Conservation (phyloP, 2,888 invertebrate genomes). For the Philereme vetulata region DNA sequence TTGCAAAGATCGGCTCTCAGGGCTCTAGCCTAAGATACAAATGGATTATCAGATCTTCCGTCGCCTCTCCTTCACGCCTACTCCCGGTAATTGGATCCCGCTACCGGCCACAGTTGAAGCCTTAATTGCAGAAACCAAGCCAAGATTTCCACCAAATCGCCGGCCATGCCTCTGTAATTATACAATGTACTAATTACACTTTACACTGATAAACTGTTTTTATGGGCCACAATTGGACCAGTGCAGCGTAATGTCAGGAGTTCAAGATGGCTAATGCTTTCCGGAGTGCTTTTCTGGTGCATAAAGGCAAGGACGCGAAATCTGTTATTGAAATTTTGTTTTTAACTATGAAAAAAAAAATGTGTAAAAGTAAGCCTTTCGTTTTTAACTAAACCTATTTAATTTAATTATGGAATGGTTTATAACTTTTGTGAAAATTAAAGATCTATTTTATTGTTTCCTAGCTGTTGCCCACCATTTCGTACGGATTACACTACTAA, state of each 20-base stretch:
- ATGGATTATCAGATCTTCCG: constrained; percentile 18
- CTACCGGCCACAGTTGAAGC: constrained; percentile 63
- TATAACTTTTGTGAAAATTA: too few species aligned
- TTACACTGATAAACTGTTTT: constrained; percentile 66
- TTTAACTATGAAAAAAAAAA: too few species aligned
- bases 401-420: too few species aligned
- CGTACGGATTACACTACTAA: too few species aligned
- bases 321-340: not conserved
- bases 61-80: constrained; percentile 43
- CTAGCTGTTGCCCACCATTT: too few species aligned
- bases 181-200: constrained; percentile 77
- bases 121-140: constrained; percentile 74
- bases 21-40: not conserved
- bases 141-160: constrained; percentile 73
- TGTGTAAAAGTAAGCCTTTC: too few species aligned
- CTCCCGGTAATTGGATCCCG: constrained; percentile 67
- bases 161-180: constrained; percentile 64
- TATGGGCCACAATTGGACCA: constrained; percentile 41
- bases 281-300: constrained; percentile 9
- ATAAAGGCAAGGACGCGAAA: not conserved
- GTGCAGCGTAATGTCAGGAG: constrained; percentile 9
- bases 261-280: constrained; percentile 12
- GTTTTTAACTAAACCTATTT: too few species aligned
- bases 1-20: not conserved
- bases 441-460: too few species aligned